A percentile compares a stretch with the other conserved stretches of the same genome.
phyloP scores from a whole-genome alignment of 2,113 vertebrate species.

The Gadus macrocephalus region DNA sequence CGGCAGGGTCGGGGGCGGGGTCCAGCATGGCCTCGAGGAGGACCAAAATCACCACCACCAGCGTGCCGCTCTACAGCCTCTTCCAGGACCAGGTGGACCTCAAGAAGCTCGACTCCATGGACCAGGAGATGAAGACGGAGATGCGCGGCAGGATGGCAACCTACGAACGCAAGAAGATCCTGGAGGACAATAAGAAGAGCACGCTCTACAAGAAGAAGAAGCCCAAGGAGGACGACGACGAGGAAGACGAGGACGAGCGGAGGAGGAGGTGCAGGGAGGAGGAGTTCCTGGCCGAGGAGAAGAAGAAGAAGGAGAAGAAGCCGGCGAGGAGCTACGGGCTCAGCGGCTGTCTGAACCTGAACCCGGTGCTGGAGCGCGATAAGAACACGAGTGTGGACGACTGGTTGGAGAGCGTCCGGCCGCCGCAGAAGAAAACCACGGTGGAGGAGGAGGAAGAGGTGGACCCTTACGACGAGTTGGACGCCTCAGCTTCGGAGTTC shows the following conservation, averaged over 20 bases:
- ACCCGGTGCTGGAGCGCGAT: conserved; percentile 55
- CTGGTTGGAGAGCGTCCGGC: conserved; percentile 82
- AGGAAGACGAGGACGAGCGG: conserved; percentile 40
- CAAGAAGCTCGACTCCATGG: conserved; percentile 80
- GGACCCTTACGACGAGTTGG: conserved; percentile 60
- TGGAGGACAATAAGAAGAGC: conserved; percentile 88
- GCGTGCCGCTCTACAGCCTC: conserved; percentile 87
- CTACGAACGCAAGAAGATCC: conserved; percentile 88
- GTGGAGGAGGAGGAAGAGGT: conserved; percentile 43
- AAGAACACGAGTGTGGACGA: conserved; percentile 68
- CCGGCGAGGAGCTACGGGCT: conserved; percentile 53
- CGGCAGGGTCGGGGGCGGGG: neutral
- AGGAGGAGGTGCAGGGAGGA: conserved; percentile 52
- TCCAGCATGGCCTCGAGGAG: conserved; percentile 47
- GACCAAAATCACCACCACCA: conserved; percentile 77
- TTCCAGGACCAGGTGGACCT: conserved; percentile 90
- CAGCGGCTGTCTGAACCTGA: conserved; percentile 63
- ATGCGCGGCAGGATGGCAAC: conserved; percentile 84
- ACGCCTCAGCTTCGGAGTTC: conserved; percentile 72
- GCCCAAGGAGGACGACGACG: conserved; percentile 71
- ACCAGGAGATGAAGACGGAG: conserved; percentile 83
- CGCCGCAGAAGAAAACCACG: conserved; percentile 50
- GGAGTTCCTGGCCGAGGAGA: conserved; percentile 56
- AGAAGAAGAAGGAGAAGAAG: conserved; percentile 43
- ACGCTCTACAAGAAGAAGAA: conserved; percentile 93